Evolutionary conservation across 2,113 vertebrate genomes (phyloP).

Genomic region (Pteronura brasiliensis): DNA sequence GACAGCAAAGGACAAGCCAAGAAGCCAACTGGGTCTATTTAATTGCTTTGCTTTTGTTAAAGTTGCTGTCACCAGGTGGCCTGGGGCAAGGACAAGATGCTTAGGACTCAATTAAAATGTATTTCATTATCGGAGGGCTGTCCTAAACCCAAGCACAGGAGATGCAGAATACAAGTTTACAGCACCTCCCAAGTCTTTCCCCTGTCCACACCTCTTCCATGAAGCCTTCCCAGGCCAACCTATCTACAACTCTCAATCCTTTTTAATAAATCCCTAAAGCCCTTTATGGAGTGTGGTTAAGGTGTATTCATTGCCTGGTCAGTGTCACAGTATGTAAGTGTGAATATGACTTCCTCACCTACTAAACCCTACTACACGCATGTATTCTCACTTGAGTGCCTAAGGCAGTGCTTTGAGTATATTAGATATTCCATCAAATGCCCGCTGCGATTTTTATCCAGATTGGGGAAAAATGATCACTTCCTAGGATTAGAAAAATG

Average conservation of each 20-base stretch:
- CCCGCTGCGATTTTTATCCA: background rate
- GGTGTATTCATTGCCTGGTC: rapidly evolving
- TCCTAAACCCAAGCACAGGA: background rate
- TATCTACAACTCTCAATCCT: background rate
- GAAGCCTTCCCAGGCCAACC: background rate
- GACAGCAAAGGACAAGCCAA: background rate
- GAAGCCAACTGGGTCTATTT: background rate
- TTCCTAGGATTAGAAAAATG: background rate
- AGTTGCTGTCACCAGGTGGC: background rate
- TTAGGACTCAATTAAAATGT: background rate
- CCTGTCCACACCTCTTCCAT: background rate
- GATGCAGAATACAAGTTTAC: background rate
- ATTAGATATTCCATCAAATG: background rate
- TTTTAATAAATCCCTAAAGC: background rate
- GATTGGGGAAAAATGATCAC: background rate
- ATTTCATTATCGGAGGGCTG: background rate
- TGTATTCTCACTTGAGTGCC: background rate
- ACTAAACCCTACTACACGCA: background rate
- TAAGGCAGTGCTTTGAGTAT: background rate
- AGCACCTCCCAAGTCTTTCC: background rate
- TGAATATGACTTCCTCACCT: background rate
- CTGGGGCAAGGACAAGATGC: background rate
- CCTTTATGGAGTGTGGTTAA: rapidly evolving
- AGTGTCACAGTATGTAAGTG: background rate
- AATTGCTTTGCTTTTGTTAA: conserved; percentile 14